Evolutionary conservation across 2,888 invertebrate genomes (phyloP).

Genomic region (Diplazon laetatorius): DNA sequence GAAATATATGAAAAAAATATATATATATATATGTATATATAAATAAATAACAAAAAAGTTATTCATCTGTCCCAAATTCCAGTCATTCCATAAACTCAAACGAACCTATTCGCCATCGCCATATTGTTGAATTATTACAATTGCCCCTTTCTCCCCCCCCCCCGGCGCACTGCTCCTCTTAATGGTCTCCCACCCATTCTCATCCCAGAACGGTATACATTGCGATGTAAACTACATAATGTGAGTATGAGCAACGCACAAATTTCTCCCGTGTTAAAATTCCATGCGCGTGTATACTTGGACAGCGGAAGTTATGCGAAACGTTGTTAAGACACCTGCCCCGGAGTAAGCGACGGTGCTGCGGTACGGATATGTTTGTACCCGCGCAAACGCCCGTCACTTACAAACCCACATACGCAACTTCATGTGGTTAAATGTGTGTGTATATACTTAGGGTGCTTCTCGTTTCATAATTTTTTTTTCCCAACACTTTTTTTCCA

Average conservation of each 20-base stretch:
- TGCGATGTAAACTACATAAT: conserved; percentile 45
- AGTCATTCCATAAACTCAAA: not conserved
- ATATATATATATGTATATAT: too few species aligned
- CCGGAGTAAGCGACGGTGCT: too few species aligned
- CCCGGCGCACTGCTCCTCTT: not conserved
- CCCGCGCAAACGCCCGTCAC: conserved; percentile 11
- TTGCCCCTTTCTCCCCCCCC: not conserved
- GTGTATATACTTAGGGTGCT: not conserved
- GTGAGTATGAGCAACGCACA: conserved; percentile 27
- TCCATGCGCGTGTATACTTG: conserved; percentile 30
- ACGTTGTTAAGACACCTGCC: conserved; percentile 38
- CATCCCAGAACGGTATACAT: too few species aligned
- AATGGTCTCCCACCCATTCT: not conserved
- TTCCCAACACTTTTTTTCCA: too few species aligned
- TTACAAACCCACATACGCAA: conserved; percentile 14
- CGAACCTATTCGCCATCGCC: not conserved
- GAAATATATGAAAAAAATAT: too few species aligned
- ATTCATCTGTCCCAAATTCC: too few species aligned
- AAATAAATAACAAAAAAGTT: too few species aligned
- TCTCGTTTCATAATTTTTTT: too few species aligned
- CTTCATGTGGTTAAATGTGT: not conserved
- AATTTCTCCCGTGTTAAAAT: conserved; percentile 63
- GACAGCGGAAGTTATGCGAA: conserved; percentile 66
- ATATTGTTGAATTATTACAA: conserved; percentile 11
- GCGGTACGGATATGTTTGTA: conserved; percentile 5